Evolutionary conservation across 2,113 vertebrate genomes (phyloP).

Genomic region (Uropsilus gracilis): DNA sequence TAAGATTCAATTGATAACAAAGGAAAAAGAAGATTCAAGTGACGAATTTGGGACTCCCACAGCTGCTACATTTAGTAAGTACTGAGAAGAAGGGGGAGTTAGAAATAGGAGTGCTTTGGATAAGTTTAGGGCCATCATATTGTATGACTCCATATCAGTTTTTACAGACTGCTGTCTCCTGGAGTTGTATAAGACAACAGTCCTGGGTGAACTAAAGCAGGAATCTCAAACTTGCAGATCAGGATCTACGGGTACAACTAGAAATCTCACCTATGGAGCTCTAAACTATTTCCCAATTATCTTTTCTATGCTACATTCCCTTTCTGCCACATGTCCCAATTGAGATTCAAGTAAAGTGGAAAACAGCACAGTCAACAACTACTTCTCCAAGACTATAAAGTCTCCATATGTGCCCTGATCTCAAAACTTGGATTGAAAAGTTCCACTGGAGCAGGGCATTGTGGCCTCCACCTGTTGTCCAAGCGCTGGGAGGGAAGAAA

Average conservation of each 20-base stretch:
- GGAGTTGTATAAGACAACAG: conserved; percentile 24
- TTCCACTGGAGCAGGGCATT: background rate
- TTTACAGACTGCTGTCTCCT: conserved; percentile 31
- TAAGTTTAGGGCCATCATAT: background rate
- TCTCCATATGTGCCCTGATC: background rate
- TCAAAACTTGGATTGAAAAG: conserved; percentile 37
- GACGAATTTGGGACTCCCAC: background rate
- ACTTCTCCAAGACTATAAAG: background rate
- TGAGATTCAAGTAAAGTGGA: background rate
- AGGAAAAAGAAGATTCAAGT: conserved; percentile 33
- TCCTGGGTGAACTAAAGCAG: conserved; percentile 23
- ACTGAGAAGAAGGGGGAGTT: background rate
- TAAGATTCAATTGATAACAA: too few species aligned
- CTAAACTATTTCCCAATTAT: background rate
- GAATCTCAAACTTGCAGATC: conserved; percentile 58
- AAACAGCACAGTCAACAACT: background rate
- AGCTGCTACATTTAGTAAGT: background rate
- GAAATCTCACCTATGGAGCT: conserved; percentile 5
- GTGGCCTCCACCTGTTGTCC: too few species aligned
- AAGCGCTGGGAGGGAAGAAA: conserved; percentile 30
- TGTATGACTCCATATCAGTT: conserved; percentile 18
- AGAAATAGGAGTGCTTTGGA: conserved; percentile 11
- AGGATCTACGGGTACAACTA: conserved; percentile 58
- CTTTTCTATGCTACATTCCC: background rate
- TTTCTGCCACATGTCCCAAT: background rate